phyloP scores from a whole-genome alignment of 2,797 vertebrate species.

The Pangasius macronema region DNA sequence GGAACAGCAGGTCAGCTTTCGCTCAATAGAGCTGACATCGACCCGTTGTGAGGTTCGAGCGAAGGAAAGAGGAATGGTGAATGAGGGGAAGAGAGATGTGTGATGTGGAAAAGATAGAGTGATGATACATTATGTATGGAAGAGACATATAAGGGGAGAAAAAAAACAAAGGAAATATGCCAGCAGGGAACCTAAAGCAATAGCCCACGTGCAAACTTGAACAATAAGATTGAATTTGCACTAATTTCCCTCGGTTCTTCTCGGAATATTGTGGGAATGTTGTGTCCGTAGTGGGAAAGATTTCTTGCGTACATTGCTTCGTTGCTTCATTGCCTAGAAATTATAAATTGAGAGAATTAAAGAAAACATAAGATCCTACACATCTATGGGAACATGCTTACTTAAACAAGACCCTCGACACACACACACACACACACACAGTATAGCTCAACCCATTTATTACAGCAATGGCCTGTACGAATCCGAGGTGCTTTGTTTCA shows the following conservation, averaged over 20 bases:
- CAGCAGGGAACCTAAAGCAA: not conserved
- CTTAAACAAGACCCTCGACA: not conserved
- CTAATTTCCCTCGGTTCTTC: not conserved
- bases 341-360: not conserved
- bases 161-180: not conserved
- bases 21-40: conserved; percentile 22
- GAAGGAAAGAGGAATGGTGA: not conserved
- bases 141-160: not conserved
- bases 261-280: not conserved
- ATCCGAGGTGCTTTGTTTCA: conserved; percentile 41
- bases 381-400: not conserved
- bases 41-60: not conserved
- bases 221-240: not conserved
- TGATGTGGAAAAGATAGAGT: not conserved
- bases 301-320: not conserved
- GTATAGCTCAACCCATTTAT: conserved; percentile 38
- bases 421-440: conserved; percentile 11
- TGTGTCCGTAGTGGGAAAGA: not conserved
- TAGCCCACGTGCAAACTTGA: not conserved
- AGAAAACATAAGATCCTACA: not conserved
- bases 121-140: conserved; percentile 6
- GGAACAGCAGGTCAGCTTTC: conserved; percentile 45
- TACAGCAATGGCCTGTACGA: conserved; percentile 43
- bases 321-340: conserved; percentile 10
- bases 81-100: not conserved